phyloP scores from a whole-genome alignment of 2,113 vertebrate genomes.

The Emydocephalus ijimae region DNA sequence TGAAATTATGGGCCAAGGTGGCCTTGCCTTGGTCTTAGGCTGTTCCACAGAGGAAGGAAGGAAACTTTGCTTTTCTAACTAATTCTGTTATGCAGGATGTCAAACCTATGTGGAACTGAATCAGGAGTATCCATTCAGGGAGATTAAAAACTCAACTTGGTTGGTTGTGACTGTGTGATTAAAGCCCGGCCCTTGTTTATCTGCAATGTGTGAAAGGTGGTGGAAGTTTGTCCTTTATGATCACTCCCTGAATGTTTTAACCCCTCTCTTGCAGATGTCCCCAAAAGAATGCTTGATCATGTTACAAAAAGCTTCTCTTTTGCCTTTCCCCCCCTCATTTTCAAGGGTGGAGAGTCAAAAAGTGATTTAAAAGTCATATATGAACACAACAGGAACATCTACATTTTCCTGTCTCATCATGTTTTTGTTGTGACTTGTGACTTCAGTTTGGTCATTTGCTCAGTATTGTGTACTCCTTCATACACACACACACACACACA shows the following conservation, averaged over 20 bases:
- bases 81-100: background rate
- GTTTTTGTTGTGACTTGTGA: background rate
- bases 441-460: background rate
- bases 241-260: background rate
- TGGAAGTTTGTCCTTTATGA: background rate
- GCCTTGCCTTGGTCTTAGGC: background rate
- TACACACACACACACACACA: no score
- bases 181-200: background rate
- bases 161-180: background rate
- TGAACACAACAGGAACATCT: background rate
- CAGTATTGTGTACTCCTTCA: background rate
- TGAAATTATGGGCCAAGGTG: background rate
- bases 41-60: background rate
- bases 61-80: background rate
- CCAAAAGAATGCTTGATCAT: background rate
- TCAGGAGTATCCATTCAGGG: background rate
- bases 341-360: background rate
- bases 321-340: background rate
- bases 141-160: background rate
- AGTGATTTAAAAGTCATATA: background rate
- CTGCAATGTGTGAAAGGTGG: background rate
- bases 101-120: background rate
- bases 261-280: no score
- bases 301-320: background rate
- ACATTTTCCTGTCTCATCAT: background rate